Evolutionary conservation across 2,113 vertebrate genomes (phyloP).

Genomic region (Siphamia tubifer): DNA sequence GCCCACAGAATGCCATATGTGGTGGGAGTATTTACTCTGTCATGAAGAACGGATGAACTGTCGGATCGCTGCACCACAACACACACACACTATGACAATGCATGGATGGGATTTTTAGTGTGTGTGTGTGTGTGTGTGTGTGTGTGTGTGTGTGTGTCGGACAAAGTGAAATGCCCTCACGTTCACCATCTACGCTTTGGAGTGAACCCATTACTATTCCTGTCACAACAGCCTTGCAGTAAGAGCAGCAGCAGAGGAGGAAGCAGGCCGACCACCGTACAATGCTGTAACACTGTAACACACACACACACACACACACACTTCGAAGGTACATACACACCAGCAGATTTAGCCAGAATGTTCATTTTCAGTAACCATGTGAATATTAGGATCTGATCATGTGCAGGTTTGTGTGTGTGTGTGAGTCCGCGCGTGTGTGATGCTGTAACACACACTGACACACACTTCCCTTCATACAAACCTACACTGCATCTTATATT

Average conservation of each 20-base stretch:
- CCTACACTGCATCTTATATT: background rate
- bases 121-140: background rate
- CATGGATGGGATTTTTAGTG: no score
- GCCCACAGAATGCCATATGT: conserved; percentile 42
- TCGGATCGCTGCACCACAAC: conserved; percentile 13
- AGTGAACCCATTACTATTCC: conserved; percentile 78
- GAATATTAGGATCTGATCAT: no score
- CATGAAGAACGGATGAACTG: conserved; percentile 25
- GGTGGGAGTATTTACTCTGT: conserved; percentile 45
- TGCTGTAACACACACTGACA: conserved; percentile 7
- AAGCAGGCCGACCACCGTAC: conserved; percentile 51
- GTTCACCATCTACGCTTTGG: conserved; percentile 44
- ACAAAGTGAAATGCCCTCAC: conserved; percentile 53
- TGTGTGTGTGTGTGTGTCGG: background rate
- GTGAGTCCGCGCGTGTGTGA: no score
- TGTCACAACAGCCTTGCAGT: conserved; percentile 82
- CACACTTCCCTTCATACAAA: background rate
- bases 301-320: conserved; percentile 25
- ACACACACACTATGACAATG: no score
- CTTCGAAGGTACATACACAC: conserved; percentile 3
- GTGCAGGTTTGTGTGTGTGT: no score
- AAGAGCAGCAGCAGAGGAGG: conserved; percentile 66
- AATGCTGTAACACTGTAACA: background rate
- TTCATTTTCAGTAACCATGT: no score
- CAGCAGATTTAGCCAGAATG: no score